Conservation (phyloP, 2,888 invertebrate genomes). For the Drosophila histrio region DNA sequence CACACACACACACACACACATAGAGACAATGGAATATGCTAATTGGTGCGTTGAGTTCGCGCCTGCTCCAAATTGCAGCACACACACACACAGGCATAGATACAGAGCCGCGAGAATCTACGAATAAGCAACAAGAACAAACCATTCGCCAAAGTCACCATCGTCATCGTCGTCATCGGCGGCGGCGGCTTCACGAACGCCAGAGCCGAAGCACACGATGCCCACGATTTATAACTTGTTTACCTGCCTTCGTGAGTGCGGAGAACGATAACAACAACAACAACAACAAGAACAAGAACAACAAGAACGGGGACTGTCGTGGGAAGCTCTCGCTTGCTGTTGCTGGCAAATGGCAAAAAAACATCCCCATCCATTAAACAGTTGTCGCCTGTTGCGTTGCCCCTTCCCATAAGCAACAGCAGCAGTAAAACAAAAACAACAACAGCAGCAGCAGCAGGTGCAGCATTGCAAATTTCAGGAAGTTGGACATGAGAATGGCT, state of each 20-base stretch:
- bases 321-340: constrained; percentile 46
- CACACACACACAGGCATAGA: constrained; percentile 27
- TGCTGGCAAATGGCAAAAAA: constrained; percentile 33
- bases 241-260: constrained; percentile 77
- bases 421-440: constrained; percentile 1
- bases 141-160: constrained; percentile 60
- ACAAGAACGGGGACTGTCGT: constrained; percentile 26
- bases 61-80: constrained; percentile 68
- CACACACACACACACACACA: constrained; percentile 41
- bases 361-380: constrained; percentile 64
- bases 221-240: constrained; percentile 82
- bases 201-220: constrained; percentile 47
- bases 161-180: constrained; percentile 39
- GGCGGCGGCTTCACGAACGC: constrained; percentile 62
- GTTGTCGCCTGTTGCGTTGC: constrained; percentile 62
- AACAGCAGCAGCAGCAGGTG: constrained; percentile 37
- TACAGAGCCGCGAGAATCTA: constrained; percentile 65
- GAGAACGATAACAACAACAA: constrained; percentile 27
- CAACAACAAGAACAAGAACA: constrained; percentile 4
- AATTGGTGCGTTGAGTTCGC: constrained; percentile 80
- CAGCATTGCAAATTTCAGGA: constrained; percentile 32
- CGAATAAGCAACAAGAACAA: constrained; percentile 81
- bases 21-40: constrained; percentile 79
- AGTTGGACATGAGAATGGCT: constrained; percentile 20
- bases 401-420: constrained; percentile 11